Conservation (phyloP, 2,113 vertebrate genomes). For the Pelobates fuscus region DNA sequence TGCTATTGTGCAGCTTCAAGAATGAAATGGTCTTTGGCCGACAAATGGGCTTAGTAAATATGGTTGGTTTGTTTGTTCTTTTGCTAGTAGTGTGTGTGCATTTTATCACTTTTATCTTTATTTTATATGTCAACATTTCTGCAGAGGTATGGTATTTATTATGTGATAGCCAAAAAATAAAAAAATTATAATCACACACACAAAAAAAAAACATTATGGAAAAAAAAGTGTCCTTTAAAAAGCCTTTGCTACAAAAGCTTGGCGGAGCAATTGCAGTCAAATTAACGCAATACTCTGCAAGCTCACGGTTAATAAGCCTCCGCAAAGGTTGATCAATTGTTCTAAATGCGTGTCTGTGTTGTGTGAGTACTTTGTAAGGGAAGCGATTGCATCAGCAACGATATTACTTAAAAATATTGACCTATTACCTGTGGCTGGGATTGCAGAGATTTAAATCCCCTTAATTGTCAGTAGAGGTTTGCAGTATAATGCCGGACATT, state of each 20-base stretch:
- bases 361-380: neutral
- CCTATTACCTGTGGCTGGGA: neutral
- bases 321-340: neutral
- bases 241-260: conserved; percentile 4
- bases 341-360: conserved; percentile 29
- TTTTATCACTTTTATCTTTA: conserved; percentile 35
- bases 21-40: neutral
- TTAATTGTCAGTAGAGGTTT: neutral
- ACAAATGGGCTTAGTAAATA: conserved; percentile 17
- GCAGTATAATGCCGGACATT: neutral
- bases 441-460: neutral
- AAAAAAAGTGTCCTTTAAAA: conserved; percentile 38
- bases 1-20: neutral
- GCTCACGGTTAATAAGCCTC: neutral
- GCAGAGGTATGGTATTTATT: conserved; percentile 39
- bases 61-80: conserved; percentile 32
- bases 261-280: conserved; percentile 2
- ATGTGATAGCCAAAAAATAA: conserved; percentile 35
- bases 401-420: too few relatives aligned
- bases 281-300: neutral
- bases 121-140: conserved; percentile 24
- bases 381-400: neutral
- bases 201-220: conserved; percentile 1
- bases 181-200: neutral
- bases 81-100: conserved; percentile 17